Evolutionary conservation across 2,797 vertebrate genomes (phyloP).

Genomic region (Sarcophilus harrisii): DNA sequence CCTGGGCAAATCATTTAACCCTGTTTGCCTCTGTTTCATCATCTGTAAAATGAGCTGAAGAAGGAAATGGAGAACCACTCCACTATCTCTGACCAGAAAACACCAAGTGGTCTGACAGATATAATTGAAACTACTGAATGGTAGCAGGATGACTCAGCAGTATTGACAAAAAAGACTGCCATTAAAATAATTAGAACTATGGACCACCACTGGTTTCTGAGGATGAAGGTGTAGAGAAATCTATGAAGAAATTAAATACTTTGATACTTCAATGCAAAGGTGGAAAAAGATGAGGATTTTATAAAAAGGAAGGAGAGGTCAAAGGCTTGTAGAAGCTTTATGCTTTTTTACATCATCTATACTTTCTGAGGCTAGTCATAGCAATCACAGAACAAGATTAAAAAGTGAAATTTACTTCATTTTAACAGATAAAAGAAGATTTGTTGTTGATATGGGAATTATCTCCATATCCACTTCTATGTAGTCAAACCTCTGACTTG

Average conservation of each 20-base stretch:
- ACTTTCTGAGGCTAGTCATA: not conserved
- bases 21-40: too few species aligned
- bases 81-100: too few species aligned
- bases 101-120: too few species aligned
- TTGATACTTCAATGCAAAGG: not conserved
- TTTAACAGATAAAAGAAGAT: not conserved
- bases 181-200: not conserved
- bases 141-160: too few species aligned
- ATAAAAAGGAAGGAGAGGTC: not conserved
- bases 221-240: not conserved
- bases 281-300: not conserved
- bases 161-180: not conserved
- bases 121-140: too few species aligned
- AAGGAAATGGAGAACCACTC: too few species aligned
- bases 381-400: not conserved
- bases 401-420: not conserved
- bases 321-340: not conserved
- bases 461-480: not conserved
- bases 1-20: too few species aligned
- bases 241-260: not conserved
- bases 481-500: not conserved
- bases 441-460: not conserved
- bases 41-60: too few species aligned
- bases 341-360: not conserved
- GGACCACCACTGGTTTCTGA: not conserved